Evolutionary conservation across 1,140 invertebrate genomes (phyloP), one percentile per base, ranked within the genome.

Genomic region (Chionoecetes opilio): DNA sequence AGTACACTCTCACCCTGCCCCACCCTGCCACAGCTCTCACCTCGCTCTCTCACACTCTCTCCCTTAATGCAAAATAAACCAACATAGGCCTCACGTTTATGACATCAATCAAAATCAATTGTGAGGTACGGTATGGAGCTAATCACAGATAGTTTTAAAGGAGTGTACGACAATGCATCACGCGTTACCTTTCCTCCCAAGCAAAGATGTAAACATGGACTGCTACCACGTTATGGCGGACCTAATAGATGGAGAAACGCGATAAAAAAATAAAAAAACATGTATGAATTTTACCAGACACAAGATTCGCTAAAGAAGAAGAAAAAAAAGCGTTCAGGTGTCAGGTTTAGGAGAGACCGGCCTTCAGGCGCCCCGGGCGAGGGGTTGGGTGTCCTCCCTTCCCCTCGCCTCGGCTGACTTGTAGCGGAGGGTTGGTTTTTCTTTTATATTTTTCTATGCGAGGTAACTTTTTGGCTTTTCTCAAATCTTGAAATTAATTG

Each of bases 1-100:
- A 75, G 63, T 75, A 75, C 63, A 75, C 63, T 75, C 63, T 75
- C 63, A 75, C 63, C 63, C n/a, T 75, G 63, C 63, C 63, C 63
- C 63, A 75, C 63, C 63, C 63, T 75, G 63, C 63, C 63, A 17
- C 63, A 75, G 63, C 63, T 75, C 63, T 75, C 63, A 75, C 63
- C n/a, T 26, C 63, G 21, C 63, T 75, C 63, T n/a, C n/a, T n/a
- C 63, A n/a, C 21, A 17, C n/a, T n/a, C 63, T 75, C 63, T 75
- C 63, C 63, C 63, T 75, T 21, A n/a, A 17, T 75, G 63, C 63
- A 75, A n/a, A 3, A n/a, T 5, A n/a, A 26, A 75, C 63, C 63
- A n/a, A 3, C 5, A n/a, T n/a, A 75, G 63, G 63, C 63, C 63
- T 75, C 21, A n/a, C 21, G 63, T 26, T 75, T 75, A 75, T 75